Evolutionary conservation across 92 coral and sea anemone genomes (phyloP).

Genomic region (Siderastrea siderea): DNA sequence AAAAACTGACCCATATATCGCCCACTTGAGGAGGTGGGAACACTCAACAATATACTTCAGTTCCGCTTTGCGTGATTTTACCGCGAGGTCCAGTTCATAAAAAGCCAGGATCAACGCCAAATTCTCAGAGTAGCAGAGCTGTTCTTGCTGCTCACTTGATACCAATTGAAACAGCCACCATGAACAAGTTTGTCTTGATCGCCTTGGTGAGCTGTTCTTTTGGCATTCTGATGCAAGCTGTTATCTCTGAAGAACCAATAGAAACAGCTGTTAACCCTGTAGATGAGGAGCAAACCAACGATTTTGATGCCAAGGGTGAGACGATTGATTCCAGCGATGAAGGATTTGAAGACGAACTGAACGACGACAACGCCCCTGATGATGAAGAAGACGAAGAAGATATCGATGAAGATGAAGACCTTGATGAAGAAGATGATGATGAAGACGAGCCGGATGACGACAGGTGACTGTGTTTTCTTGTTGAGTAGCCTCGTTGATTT

Average conservation of each 20-base stretch:
- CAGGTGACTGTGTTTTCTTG: background rate
- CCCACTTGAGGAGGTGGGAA: too few relatives aligned
- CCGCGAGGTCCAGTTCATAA: background rate
- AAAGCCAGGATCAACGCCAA: background rate
- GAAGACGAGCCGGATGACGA: conserved; percentile 5
- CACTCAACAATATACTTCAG: too few relatives aligned
- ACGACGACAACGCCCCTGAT: conserved; percentile 1
- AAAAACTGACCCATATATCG: too few relatives aligned
- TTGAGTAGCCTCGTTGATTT: background rate
- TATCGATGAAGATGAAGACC: background rate
- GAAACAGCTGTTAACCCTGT: background rate
- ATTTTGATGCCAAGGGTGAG: background rate
- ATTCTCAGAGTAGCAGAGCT: background rate
- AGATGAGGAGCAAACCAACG: background rate
- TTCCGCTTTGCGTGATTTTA: background rate
- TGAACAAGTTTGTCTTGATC: conserved; percentile 20
- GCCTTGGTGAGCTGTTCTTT: conserved; percentile 17
- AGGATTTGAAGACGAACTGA: background rate
- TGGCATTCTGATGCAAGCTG: conserved; percentile 2
- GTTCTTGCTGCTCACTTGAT: background rate
- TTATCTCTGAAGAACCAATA: background rate
- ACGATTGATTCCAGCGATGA: background rate
- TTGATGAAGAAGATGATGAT: conserved; percentile 1
- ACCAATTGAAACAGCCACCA: background rate
- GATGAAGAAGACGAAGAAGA: conserved; percentile 5